phyloP scores from a whole-genome alignment of 1,140 invertebrate genomes.

The Dendrolimus kikuchii region DNA sequence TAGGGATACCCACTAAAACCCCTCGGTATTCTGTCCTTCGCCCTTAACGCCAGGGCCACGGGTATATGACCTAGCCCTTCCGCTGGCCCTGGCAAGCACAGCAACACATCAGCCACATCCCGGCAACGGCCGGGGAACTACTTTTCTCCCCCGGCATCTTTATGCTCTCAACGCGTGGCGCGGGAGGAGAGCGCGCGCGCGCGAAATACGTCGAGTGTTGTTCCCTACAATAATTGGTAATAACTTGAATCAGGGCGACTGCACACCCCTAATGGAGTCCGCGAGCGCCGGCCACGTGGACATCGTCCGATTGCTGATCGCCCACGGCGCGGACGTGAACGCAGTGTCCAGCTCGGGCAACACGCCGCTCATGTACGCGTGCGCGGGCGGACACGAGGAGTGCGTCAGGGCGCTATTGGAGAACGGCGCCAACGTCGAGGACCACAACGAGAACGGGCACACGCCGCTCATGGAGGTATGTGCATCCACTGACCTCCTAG shows the following conservation, averaged over 20 bases:
- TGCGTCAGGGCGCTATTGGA: constrained; percentile 92
- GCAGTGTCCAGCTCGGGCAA: constrained; percentile 96
- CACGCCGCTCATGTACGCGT: constrained; percentile 98
- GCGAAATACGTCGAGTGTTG: no score
- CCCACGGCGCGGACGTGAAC: constrained; percentile 96
- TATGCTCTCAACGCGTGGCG: no score
- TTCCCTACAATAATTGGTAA: neutral
- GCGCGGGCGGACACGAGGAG: constrained; percentile 95
- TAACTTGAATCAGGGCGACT: constrained; percentile 79
- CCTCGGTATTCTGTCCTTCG: no score
- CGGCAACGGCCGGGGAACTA: no score
- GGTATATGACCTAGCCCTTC: no score
- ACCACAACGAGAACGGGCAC: constrained; percentile 99
- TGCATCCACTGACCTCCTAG: no score
- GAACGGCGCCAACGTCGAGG: constrained; percentile 95
- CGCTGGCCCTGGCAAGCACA: no score
- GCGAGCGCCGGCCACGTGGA: constrained; percentile 95
- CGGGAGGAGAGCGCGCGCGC: no score
- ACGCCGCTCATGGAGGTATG: constrained; percentile 95
- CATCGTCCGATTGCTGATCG: constrained; percentile 92
- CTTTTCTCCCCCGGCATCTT: no score
- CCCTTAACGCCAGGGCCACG: no score
- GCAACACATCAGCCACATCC: no score
- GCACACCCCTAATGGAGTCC: constrained; percentile 97
- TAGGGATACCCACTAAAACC: no score